Percentiles rank a stretch among this genome's conserved stretches.
Evolutionary conservation across 2,113 vertebrate species (phyloP).

Genomic region (Odobenus rosmarus): DNA sequence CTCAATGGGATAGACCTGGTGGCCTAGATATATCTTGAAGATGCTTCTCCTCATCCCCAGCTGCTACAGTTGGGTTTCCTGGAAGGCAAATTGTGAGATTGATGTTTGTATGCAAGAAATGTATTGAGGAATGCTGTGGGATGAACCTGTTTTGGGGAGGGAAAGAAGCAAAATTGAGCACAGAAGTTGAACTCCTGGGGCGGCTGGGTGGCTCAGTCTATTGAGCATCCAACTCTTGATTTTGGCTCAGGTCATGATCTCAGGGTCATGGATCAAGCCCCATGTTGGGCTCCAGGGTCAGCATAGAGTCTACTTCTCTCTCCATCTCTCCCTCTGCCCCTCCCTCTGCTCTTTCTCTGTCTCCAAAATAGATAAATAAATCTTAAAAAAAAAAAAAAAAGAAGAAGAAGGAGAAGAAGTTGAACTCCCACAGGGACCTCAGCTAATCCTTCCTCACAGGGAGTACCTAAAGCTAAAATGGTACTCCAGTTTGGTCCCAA

Average conservation of each 20-base stretch:
- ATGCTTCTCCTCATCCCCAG: background rate
- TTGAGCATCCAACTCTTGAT: background rate
- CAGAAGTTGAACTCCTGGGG: background rate
- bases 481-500: background rate
- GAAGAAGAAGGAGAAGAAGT: background rate
- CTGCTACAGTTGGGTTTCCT: background rate
- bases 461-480: no score
- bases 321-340: background rate
- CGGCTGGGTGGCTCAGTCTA: background rate
- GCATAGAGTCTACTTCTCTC: background rate
- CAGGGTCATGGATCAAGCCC: background rate
- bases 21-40: background rate
- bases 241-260: background rate
- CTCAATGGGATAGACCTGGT: background rate
- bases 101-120: background rate
- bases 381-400: background rate
- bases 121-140: background rate
- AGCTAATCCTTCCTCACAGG: accelerated
- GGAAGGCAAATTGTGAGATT: background rate
- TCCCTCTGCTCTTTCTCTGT: background rate
- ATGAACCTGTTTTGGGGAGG: accelerated
- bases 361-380: background rate
- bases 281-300: background rate
- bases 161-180: background rate
- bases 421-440: background rate